Base-by-base conservation (phyloP, 2,113 vertebrate species). In the Polyodon spathula region DNA sequence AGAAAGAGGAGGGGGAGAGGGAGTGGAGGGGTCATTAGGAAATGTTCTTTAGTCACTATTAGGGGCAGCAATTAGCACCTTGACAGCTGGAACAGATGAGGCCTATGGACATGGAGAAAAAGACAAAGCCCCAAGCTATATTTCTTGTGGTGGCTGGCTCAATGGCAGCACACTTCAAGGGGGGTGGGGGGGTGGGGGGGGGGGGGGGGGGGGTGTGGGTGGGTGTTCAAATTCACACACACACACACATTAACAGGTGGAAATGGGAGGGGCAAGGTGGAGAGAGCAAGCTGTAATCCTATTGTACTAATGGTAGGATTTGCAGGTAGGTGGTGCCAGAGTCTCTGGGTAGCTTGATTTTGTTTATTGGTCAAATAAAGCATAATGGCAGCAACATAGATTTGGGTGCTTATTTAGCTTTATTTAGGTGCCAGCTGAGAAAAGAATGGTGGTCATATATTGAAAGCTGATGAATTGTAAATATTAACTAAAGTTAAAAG, bases 41-140 rank as follows among this genome's bases (percentile, higher is more conserved):
- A 69, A 73, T 54, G 65, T 1, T 73, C 75, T 80, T 80, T 27
- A 48, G 73, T 78, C 69, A 70, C 76, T 69, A 66, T 73, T 79
- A 70, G 73, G 76, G 71, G 72, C 71, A 68, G 66, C 74, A 78
- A 82, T 81, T 78, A 80, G 69, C 70, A 5, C 51, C 63, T 73
- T 74, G 80, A 73, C 77, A 80, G 74, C 77, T 78, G 80, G 72
- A 71, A 59, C 64, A 67, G 72, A 67, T 80, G 73, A 71, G 58
- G 46, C 41, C 67, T 43, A 14, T 70, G 0, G 61, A 65, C 67
- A 65, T 68, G 60, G 61, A 76, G 66, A 68, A 0, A 67, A 64
- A 71, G 66, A 67, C 10, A 60, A 62, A 67, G 64, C 54, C 54
- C 39, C n/a, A 50, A 52, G 65, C 56, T 42, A 40, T 51, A 8